These are phyloP conservation scores for Lagenorhynchus albirostris DNA, from an alignment of 2,113 vertebrate genomes.

Conservation along the genomic window DNA sequence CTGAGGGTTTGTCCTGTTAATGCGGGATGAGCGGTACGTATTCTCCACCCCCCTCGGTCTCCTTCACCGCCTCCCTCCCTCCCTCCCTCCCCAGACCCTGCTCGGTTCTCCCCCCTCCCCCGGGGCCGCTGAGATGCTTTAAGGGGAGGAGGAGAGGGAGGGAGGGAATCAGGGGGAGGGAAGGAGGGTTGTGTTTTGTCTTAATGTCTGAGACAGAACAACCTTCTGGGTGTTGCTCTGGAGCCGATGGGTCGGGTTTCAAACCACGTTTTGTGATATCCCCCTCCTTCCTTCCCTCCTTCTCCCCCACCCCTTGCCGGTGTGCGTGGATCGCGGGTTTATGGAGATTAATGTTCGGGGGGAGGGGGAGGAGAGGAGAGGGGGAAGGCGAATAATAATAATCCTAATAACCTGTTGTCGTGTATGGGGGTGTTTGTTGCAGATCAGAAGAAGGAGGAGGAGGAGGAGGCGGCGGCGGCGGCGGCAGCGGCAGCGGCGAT, in stretches of 20 bases:
- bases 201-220: slow-evolving; percentile 84
- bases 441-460: slow-evolving; percentile 98
- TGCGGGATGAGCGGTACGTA: slow-evolving; percentile 99
- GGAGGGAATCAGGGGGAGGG: slow-evolving; percentile 80
- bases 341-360: slow-evolving; percentile 66
- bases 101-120: slow-evolving; percentile 78
- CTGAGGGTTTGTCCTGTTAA: slow-evolving; percentile 87
- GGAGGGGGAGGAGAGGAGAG: background rate
- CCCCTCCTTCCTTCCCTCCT: slow-evolving; percentile 71
- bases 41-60: slow-evolving; percentile 87
- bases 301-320: slow-evolving; percentile 65
- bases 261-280: slow-evolving; percentile 84
- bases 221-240: slow-evolving; percentile 86
- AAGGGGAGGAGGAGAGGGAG: slow-evolving; percentile 85
- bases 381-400: slow-evolving; percentile 54
- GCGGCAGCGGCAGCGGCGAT: slow-evolving; percentile 82
- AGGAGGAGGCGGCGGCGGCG: slow-evolving; percentile 71
- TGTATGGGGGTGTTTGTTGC: slow-evolving; percentile 78
- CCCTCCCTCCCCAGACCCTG: slow-evolving; percentile 85
- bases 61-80: slow-evolving; percentile 79
- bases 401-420: slow-evolving; percentile 81
- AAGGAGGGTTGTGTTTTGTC: slow-evolving; percentile 76
- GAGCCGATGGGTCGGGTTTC: slow-evolving; percentile 88
- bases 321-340: slow-evolving; percentile 60
- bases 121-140: slow-evolving; percentile 84